phyloP scores from a whole-genome alignment of 2,888 invertebrate species.

The Polydrusus pterygomalis region DNA sequence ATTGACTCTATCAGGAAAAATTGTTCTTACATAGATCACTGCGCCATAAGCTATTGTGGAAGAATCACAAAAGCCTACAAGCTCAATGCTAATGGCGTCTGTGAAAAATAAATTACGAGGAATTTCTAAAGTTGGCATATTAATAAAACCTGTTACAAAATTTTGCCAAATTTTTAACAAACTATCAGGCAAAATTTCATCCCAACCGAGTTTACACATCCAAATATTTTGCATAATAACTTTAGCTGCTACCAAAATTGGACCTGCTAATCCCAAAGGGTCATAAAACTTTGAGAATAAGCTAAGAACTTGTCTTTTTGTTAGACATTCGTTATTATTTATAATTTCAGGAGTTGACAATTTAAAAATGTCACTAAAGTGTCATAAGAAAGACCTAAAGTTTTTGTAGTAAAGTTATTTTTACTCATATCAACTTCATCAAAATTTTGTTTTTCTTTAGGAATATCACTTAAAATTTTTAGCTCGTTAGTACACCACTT shows the following conservation, averaged over 20 bases:
- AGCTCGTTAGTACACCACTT: conserved; percentile 42
- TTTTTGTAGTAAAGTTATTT: conserved; percentile 22
- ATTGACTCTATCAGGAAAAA: conserved; percentile 2
- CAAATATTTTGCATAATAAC: conserved; percentile 35
- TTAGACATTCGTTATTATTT: background rate
- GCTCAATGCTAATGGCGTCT: conserved; percentile 8
- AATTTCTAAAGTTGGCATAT: conserved; percentile 19
- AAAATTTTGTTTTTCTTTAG: conserved; percentile 12
- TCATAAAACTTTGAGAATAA: conserved; percentile 29
- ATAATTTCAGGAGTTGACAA: background rate
- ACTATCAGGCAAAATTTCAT: conserved; percentile 29
- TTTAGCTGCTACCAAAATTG: conserved; percentile 14
- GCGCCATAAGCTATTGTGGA: conserved; percentile 48
- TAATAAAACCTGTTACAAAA: conserved; percentile 3
- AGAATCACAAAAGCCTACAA: conserved; percentile 51
- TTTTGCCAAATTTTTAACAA: conserved; percentile 19
- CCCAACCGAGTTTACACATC: conserved; percentile 25
- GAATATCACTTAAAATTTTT: conserved; percentile 31
- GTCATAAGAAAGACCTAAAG: conserved; percentile 31
- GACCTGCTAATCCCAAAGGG: conserved; percentile 34
- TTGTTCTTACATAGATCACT: conserved; percentile 39
- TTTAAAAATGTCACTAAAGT: conserved; percentile 25
- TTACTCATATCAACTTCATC: conserved; percentile 25
- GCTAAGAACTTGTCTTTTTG: conserved; percentile 34
- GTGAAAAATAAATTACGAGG: conserved; percentile 23